phyloP scores from a whole-genome alignment of 2,113 vertebrate genomes.

The Gobio gobio region DNA sequence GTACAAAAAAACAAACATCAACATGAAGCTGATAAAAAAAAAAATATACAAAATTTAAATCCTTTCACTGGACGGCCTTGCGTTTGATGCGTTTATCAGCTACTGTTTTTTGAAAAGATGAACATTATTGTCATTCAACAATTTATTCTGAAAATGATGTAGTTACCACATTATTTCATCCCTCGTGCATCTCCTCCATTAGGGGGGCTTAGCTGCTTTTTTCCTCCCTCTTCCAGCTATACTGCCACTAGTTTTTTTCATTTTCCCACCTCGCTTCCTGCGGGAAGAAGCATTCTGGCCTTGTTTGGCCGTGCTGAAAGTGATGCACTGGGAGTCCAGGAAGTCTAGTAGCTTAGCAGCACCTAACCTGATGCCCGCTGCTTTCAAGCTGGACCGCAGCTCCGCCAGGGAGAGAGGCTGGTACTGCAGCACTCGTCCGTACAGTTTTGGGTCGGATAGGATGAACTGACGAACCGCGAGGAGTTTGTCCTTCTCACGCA shows the following conservation, averaged over 20 bases:
- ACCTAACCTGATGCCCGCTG: constrained; percentile 82
- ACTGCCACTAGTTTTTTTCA: background rate
- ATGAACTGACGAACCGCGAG: constrained; percentile 82
- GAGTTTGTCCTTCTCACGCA: constrained; percentile 72
- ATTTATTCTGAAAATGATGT: background rate
- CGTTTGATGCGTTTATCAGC: background rate
- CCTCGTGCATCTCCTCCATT: background rate
- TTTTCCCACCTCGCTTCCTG: constrained; percentile 51
- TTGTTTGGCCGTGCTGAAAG: constrained; percentile 86
- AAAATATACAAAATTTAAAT: background rate
- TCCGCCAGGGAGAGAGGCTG: constrained; percentile 86
- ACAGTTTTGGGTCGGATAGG: constrained; percentile 76
- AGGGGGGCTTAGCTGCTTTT: background rate
- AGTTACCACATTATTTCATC: constrained; percentile 1
- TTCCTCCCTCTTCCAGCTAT: constrained; percentile 50
- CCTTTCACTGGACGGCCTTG: background rate
- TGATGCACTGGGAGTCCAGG: constrained; percentile 91
- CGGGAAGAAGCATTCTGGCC: constrained; percentile 68
- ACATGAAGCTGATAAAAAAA: background rate
- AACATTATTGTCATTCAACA: background rate
- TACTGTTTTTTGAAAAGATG: background rate
- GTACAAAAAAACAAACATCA: constrained; percentile 28
- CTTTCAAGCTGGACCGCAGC: constrained; percentile 83
- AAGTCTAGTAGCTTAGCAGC: constrained; percentile 85
- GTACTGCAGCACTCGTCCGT: constrained; percentile 84